Base-by-base conservation (phyloP, 2,797 vertebrate genomes). In the Acipenser ruthenus region DNA sequence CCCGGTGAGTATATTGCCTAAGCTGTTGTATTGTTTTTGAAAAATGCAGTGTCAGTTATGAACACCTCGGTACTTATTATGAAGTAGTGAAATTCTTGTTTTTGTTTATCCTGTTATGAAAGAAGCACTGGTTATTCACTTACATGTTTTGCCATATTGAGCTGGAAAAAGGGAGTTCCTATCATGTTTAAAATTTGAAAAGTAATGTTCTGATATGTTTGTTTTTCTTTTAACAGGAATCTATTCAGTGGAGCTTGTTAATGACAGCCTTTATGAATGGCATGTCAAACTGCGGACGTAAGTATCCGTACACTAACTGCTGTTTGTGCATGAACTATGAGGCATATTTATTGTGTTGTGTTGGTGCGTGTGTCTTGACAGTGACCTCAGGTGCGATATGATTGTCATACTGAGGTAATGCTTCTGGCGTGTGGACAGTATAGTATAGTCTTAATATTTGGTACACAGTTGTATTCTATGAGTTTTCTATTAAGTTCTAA, bases 261-360 rank as follows among this genome's bases (percentile, higher is more conserved):
- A 94, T 68, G 97, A 99, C 89, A 99, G 96, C 79, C 86, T 99
- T 66, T 99, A 99, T 60, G 95, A 99, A 75, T 99, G 96, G 97
- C 95, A 99, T 0, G 93, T 98, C 75, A 99, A 98, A 73, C 89
- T 99, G 76, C 92, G 95, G 64, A 99, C 94, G 97, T 99, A 88
- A 98, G 96, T 49, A 50, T n/a, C 3, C 6, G 18, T 11, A 65
- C 18, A 12, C 11, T 12, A 11, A 9, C 8, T 63, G 13, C 68
- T 64, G 66, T 18, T 12, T 0, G 11, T 64, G 49, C 1, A 7
- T 8, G 51, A 56, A 1, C 7, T 7, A 58, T 51, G 47, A 1
- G 7, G 7, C 2, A 62, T 10, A 18, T 5, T 52, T 61, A 49
- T 48, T 68, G 68, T 12, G 1, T 13, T 55, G n/a, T 13, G 55